Conservation (phyloP, 2,888 invertebrate species). For the Stenchaetothrips biformis region DNA sequence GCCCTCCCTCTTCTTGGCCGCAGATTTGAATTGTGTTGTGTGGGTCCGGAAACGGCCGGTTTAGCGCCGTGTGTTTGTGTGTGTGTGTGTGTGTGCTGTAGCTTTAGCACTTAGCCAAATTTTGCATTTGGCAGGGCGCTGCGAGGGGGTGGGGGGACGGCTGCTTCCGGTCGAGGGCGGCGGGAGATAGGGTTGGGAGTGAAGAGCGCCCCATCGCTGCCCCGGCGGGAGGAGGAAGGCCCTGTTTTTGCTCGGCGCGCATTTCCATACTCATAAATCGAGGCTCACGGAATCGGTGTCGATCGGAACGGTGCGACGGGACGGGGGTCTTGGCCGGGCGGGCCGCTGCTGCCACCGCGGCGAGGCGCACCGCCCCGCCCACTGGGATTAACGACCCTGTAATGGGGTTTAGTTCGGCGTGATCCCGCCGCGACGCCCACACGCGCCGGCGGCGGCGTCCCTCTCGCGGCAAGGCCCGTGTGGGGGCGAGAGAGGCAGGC, state of each 20-base stretch:
- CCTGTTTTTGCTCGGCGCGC: neutral
- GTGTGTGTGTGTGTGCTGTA: no score
- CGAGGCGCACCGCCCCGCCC: neutral
- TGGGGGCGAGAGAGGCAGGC: no score
- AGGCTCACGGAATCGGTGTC: neutral
- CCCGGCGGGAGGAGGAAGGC: constrained; percentile 2
- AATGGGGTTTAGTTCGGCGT: no score
- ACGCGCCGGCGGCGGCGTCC: no score
- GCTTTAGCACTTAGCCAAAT: neutral
- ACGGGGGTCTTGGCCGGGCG: neutral
- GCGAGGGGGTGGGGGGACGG: neutral
- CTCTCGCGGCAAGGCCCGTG: no score
- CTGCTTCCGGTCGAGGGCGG: constrained; percentile 26
- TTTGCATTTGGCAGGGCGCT: neutral
- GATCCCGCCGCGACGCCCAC: no score
- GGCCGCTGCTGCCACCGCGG: neutral
- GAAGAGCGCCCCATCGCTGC: neutral
- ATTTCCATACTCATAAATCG: neutral
- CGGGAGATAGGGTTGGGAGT: neutral
- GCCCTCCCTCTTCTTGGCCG: no score
- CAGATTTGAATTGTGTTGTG: no score
- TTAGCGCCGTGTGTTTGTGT: no score
- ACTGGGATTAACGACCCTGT: no score
- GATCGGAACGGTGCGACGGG: neutral
- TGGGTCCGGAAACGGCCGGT: no score